These are phyloP conservation scores for Drosophila biarmipes DNA, from an alignment of 1,140 invertebrate genomes.

Conservation along the genomic window DNA sequence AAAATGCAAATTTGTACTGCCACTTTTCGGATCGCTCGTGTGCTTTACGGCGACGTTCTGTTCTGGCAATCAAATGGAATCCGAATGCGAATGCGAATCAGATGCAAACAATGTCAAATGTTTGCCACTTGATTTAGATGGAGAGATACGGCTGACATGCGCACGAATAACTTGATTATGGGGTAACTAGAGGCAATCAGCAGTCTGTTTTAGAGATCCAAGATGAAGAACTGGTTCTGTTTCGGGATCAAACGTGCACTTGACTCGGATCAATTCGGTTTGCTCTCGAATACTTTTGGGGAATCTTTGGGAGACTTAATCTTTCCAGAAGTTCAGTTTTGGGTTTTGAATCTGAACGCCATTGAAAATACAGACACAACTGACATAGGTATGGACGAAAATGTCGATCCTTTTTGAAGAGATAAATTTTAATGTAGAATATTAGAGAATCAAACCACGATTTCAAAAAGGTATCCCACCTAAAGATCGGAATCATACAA, in stretches of 20 bases:
- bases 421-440: too few relatives aligned
- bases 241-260: background rate
- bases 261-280: background rate
- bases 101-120: constrained; percentile 40
- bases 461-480: too few relatives aligned
- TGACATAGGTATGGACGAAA: too few relatives aligned
- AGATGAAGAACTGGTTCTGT: constrained; percentile 6
- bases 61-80: constrained; percentile 34
- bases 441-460: too few relatives aligned
- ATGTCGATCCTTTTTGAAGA: too few relatives aligned
- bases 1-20: constrained; percentile 36
- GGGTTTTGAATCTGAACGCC: too few relatives aligned
- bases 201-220: constrained; percentile 3
- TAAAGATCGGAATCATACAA: too few relatives aligned
- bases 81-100: constrained; percentile 21
- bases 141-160: constrained; percentile 51
- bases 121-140: constrained; percentile 54
- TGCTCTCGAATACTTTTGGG: background rate
- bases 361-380: too few relatives aligned
- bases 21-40: background rate
- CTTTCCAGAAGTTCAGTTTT: too few relatives aligned
- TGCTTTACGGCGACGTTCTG: constrained; percentile 2
- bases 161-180: constrained; percentile 64
- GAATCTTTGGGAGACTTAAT: too few relatives aligned
- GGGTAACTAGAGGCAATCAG: constrained; percentile 38